phyloP scores from a whole-genome alignment of 2,113 vertebrate species.

The Aegithalos caudatus region DNA sequence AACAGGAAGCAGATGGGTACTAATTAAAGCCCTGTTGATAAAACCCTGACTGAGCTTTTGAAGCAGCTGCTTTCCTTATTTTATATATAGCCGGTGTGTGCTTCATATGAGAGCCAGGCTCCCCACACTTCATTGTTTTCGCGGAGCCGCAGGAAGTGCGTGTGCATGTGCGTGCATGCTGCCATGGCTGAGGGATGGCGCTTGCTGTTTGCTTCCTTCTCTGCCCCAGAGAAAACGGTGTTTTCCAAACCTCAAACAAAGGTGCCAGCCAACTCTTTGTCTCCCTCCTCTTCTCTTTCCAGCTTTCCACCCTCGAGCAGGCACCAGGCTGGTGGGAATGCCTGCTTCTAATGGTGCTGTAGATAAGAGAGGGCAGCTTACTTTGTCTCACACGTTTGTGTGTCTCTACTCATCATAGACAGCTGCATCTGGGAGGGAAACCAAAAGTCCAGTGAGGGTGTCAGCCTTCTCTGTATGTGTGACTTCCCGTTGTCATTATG shows the following conservation, averaged over 20 bases:
- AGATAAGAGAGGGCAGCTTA: background rate
- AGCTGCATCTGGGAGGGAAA: background rate
- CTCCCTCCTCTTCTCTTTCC: background rate
- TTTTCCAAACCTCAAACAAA: background rate
- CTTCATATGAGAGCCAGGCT: background rate
- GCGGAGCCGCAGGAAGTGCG: slow-evolving; percentile 6
- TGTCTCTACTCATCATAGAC: accelerated
- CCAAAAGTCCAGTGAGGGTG: background rate
- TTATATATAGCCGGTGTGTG: slow-evolving; percentile 54
- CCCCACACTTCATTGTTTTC: slow-evolving; percentile 17
- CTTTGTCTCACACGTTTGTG: background rate
- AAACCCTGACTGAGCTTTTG: slow-evolving; percentile 69
- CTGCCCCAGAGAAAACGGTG: background rate
- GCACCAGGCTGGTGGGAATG: background rate
- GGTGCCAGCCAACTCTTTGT: background rate
- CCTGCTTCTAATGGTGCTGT: background rate
- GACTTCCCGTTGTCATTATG: background rate
- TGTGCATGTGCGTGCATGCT: slow-evolving; percentile 17
- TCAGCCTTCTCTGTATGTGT: background rate
- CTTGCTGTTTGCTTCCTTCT: background rate
- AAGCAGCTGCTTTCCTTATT: slow-evolving; percentile 74
- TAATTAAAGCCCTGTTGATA: slow-evolving; percentile 77
- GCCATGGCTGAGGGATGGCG: background rate
- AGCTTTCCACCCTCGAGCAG: accelerated
- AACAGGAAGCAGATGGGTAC: slow-evolving; percentile 81